phyloP scores from a whole-genome alignment of 2,113 vertebrate genomes.

The Pygoscelis antarcticus region DNA sequence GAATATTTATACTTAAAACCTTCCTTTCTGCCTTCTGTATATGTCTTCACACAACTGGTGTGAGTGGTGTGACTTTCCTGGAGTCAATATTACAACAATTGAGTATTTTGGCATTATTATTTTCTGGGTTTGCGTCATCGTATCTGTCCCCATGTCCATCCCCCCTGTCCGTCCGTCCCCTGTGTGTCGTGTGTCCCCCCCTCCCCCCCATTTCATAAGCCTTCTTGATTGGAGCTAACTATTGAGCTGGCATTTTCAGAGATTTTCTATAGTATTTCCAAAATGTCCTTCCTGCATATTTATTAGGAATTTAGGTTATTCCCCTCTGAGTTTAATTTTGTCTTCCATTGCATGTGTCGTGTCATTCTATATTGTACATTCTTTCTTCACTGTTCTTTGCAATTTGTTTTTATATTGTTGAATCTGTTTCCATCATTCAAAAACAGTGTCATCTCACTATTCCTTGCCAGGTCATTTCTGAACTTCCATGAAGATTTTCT shows the following conservation, averaged over 20 bases:
- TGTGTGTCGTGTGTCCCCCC: too few species aligned
- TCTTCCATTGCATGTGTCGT: background rate
- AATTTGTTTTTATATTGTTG: background rate
- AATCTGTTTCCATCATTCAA: background rate
- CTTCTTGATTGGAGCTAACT: background rate
- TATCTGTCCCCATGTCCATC: too few species aligned
- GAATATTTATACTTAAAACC: background rate
- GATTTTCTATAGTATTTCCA: background rate
- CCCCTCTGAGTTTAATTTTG: background rate
- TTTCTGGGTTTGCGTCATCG: background rate
- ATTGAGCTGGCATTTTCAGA: background rate
- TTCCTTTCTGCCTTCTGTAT: background rate
- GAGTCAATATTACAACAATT: background rate
- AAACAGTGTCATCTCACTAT: background rate
- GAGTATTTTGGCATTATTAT: background rate
- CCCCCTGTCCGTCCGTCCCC: too few species aligned
- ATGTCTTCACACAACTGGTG: background rate
- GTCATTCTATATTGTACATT: background rate
- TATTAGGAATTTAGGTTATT: background rate
- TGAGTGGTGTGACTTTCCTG: background rate
- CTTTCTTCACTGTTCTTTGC: background rate
- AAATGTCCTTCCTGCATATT: background rate
- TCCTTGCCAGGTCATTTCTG: background rate
- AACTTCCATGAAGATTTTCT: background rate
- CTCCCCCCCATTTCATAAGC: background rate